Evolutionary conservation across 2,888 invertebrate genomes (phyloP).

Genomic region (Drosophila monieri): DNA sequence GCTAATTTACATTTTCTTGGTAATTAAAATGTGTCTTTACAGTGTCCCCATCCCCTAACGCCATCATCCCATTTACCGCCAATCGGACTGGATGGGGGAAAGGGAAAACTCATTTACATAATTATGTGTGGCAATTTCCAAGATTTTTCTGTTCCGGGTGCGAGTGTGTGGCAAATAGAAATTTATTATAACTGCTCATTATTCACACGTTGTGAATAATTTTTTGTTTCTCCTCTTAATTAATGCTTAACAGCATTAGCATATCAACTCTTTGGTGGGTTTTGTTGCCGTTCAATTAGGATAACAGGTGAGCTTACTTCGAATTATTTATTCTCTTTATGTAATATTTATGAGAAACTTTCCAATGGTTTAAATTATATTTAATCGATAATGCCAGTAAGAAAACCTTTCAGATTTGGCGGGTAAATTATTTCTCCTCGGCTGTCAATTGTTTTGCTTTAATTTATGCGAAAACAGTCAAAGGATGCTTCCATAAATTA

Average conservation of each 20-base stretch:
- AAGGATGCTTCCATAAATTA: slow-evolving; percentile 43
- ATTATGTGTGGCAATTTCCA: slow-evolving; percentile 78
- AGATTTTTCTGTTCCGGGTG: slow-evolving; percentile 61
- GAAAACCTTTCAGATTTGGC: background rate
- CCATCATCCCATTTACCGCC: slow-evolving; percentile 1
- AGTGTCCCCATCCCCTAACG: background rate
- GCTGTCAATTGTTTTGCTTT: slow-evolving; percentile 41
- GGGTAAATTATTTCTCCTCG: slow-evolving; percentile 23
- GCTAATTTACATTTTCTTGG: slow-evolving; percentile 79
- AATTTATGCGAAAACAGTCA: slow-evolving; percentile 40
- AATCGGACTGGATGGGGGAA: slow-evolving; percentile 14
- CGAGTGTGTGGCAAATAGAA: slow-evolving; percentile 50
- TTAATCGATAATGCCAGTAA: background rate
- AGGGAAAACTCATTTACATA: slow-evolving; percentile 68
- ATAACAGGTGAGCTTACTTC: background rate
- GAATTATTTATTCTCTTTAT: background rate
- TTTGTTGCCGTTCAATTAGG: background rate
- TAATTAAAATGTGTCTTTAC: slow-evolving; percentile 72
- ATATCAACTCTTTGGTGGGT: slow-evolving; percentile 21
- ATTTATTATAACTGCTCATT: slow-evolving; percentile 49
- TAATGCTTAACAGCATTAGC: slow-evolving; percentile 32
- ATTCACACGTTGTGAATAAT: slow-evolving; percentile 18
- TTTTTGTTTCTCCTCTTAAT: slow-evolving; percentile 35
- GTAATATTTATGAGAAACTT: background rate
- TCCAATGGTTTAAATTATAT: slow-evolving; percentile 10